These are phyloP conservation scores for Tarsius wallacei DNA, from an alignment of 2,797 vertebrate species.

Conservation along the genomic window DNA sequence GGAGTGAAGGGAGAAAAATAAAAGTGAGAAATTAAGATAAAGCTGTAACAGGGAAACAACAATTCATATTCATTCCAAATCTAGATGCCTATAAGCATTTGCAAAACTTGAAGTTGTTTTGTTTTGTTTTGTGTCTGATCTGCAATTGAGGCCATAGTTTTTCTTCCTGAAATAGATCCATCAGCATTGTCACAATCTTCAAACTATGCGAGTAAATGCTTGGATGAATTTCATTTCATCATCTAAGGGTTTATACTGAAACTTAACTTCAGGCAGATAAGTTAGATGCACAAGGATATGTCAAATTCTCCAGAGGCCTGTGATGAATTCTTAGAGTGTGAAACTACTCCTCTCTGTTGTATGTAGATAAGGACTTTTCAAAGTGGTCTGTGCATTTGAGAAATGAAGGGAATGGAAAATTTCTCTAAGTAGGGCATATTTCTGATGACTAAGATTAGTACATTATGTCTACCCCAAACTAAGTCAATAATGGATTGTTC, in stretches of 20 bases:
- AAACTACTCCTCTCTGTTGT: slow-evolving; percentile 69
- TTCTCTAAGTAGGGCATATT: slow-evolving; percentile 70
- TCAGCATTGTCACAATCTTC: slow-evolving; percentile 26
- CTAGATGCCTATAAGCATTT: neutral
- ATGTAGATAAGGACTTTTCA: slow-evolving; percentile 77
- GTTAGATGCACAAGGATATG: slow-evolving; percentile 57
- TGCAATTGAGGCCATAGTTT: slow-evolving; percentile 43
- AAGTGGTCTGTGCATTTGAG: slow-evolving; percentile 68
- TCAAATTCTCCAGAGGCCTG: slow-evolving; percentile 63
- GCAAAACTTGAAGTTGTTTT: slow-evolving; percentile 45
- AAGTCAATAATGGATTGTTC: slow-evolving; percentile 57
- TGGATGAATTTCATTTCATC: slow-evolving; percentile 72
- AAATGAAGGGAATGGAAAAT: slow-evolving; percentile 75
- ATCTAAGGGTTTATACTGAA: slow-evolving; percentile 59
- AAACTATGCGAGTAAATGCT: slow-evolving; percentile 42
- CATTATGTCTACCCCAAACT: slow-evolving; percentile 67
- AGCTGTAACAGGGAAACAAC: neutral
- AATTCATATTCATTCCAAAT: neutral
- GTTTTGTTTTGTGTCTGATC: slow-evolving; percentile 45
- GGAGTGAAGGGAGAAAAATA: neutral
- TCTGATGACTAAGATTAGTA: slow-evolving; percentile 77
- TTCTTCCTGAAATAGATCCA: slow-evolving; percentile 52
- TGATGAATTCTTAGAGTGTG: slow-evolving; percentile 72
- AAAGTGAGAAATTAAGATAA: slow-evolving; percentile 27
- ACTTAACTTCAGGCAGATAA: slow-evolving; percentile 59